Evolutionary conservation across 2,888 invertebrate species (phyloP).

Genomic region (Reticulitermes lucifugus): DNA sequence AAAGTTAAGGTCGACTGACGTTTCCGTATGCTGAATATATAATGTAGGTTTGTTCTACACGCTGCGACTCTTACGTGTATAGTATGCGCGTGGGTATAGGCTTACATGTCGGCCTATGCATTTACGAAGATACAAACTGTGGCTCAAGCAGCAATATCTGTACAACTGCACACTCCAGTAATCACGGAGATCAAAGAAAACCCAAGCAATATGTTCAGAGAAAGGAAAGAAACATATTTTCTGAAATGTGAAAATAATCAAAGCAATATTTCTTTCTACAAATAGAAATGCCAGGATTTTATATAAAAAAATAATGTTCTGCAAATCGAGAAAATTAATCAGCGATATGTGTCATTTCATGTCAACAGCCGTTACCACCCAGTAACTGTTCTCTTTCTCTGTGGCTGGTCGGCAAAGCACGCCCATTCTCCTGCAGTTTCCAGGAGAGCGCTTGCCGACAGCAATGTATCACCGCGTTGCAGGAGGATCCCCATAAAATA

Average conservation of each 20-base stretch:
- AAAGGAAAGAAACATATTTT: background rate
- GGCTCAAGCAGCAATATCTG: too few species aligned
- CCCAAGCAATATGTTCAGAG: background rate
- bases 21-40: too few species aligned
- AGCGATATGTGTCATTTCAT: constrained; percentile 9
- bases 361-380: constrained; percentile 15
- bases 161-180: too few species aligned
- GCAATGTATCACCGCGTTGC: constrained; percentile 35
- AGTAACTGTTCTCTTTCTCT: background rate
- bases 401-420: constrained; percentile 16
- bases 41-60: too few species aligned
- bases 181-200: too few species aligned
- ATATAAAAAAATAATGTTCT: background rate
- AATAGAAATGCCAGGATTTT: background rate
- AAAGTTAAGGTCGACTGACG: too few species aligned
- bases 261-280: constrained; percentile 1
- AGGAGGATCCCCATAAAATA: constrained; percentile 25
- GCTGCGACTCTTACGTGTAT: too few species aligned
- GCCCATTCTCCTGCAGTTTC: constrained; percentile 24
- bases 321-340: background rate
- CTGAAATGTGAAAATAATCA: constrained; percentile 7
- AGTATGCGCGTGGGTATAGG: too few species aligned
- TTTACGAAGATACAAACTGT: too few species aligned
- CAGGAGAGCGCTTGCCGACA: constrained; percentile 34
- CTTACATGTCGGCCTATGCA: too few species aligned